Evolutionary conservation across 2,888 invertebrate genomes (phyloP).

Genomic region (Aphelenchoides bicaudatus): DNA sequence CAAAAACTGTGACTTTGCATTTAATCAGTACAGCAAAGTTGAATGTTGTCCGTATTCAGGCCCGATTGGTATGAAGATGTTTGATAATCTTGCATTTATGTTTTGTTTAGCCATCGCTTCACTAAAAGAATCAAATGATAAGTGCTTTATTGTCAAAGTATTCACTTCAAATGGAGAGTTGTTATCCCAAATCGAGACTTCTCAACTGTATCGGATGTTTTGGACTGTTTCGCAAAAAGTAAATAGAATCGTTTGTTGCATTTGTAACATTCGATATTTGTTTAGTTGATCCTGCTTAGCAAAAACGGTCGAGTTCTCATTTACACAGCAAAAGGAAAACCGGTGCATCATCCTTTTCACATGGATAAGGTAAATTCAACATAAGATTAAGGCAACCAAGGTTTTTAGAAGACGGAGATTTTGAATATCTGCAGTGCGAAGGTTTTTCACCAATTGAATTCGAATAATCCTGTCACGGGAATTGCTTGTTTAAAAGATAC

Average conservation of each 20-base stretch:
- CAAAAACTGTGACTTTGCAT: conserved; percentile 7
- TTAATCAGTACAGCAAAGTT: conserved; percentile 5
- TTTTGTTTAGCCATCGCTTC: conserved; percentile 1
- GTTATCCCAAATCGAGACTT: conserved; percentile 5
- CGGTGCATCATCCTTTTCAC: conserved; percentile 7
- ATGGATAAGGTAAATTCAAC: conserved; percentile 13
- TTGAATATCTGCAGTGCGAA: conserved; percentile 11
- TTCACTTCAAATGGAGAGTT: conserved; percentile 12
- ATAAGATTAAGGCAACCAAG: background rate
- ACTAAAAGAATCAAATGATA: conserved; percentile 2
- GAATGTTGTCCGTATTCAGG: conserved; percentile 12
- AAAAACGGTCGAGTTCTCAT: conserved; percentile 19
- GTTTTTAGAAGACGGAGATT: conserved; percentile 15
- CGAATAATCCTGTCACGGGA: conserved; percentile 19
- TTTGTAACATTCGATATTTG: background rate
- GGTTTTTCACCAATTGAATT: background rate
- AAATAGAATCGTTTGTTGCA: background rate
- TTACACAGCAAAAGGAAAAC: conserved; percentile 10
- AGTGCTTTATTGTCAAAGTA: background rate
- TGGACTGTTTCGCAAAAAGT: conserved; percentile 18
- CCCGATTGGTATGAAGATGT: conserved; percentile 7
- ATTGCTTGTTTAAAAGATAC: conserved; percentile 28
- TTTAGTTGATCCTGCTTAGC: conserved; percentile 16
- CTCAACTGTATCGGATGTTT: conserved; percentile 13
- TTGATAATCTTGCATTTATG: background rate